Conservation (phyloP, 64 coral and sea anemone species). For the Stichodactyla mertensii region DNA sequence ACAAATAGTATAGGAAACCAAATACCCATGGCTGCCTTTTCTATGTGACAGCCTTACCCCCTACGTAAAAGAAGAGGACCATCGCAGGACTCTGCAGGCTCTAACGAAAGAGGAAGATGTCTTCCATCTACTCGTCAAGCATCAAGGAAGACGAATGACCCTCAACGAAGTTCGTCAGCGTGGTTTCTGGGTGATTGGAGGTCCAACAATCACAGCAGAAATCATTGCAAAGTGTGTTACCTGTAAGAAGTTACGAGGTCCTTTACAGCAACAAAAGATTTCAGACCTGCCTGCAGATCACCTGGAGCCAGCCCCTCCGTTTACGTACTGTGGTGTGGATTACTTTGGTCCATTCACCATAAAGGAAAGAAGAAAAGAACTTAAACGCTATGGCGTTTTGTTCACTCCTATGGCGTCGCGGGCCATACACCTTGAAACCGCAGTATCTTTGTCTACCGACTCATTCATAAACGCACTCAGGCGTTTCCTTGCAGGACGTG, state of each 20-base stretch:
- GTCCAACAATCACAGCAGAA: not conserved
- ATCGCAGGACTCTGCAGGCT: not conserved
- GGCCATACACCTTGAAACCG: slow-evolving; percentile 40
- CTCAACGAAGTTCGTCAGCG: not conserved
- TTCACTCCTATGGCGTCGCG: not conserved
- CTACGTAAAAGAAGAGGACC: not conserved
- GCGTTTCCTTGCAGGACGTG: not conserved
- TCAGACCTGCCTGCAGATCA: slow-evolving; percentile 18
- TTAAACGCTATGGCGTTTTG: slow-evolving; percentile 33
- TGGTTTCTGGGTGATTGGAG: slow-evolving; percentile 11
- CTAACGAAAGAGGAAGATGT: not conserved
- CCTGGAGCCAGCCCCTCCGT: not conserved
- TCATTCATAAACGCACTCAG: slow-evolving; percentile 3
- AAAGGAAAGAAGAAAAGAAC: slow-evolving; percentile 8
- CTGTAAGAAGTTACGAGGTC: not conserved
- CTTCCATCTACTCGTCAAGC: slow-evolving; percentile 8
- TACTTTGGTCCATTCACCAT: slow-evolving; percentile 39
- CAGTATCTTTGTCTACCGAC: slow-evolving; percentile 7
- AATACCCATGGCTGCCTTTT: too few species aligned
- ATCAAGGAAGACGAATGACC: slow-evolving; percentile 20
- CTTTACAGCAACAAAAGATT: slow-evolving; percentile 23
- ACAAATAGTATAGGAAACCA: too few species aligned
- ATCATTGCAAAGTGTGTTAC: not conserved
- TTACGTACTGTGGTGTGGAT: slow-evolving; percentile 35
- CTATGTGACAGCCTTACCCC: too few species aligned